Evolutionary conservation across 1,140 invertebrate genomes (phyloP), one percentile per base, ranked within the genome.

Genomic region (Pogonus chalceus): DNA sequence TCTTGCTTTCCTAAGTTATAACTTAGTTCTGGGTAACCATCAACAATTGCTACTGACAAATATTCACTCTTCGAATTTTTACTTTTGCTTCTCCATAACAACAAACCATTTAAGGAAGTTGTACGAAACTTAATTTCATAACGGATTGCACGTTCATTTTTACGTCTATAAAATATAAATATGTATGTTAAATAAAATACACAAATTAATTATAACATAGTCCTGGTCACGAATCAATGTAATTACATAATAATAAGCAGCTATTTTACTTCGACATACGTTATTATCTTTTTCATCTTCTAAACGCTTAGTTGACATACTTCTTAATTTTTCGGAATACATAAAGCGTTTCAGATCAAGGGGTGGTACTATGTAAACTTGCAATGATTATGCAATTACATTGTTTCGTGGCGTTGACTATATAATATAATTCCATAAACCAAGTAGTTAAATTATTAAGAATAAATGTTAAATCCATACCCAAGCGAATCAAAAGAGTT

Each of bases 101-200:
- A 57, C 23, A 90, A 70, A 4, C 85, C 85, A 60, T 83, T 78
- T 10, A 73, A 69, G 57, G 78, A 75, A 51, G 74, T 76, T 20
- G 85, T 87, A 52, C 79, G 76, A 65, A 89, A 81, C 60, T 77
- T 78, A 35, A 90, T 74, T 71, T 84, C 79, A 63, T 87, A 86
- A 61, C 79, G 76, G 67, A 88, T 85, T 52, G 75, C 79, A 49
- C 78, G 73, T 66, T 86, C 82, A 35, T 77, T 78, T 69, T 79
- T 77, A 60, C 75, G 73, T 63, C 77, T 80, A 59, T 35, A 67
- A 68, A 60, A 31, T 31, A 14, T 4, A 31, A 7, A 14, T 31
- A 31, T 4, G 26, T 31, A 31, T 31, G 26, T 31, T 31, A 31
- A 31, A 4, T 31, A n/a, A n/a, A n/a, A n/a, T n/a, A n/a, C n/a